A percentile compares a stretch with the other conserved stretches of the same genome.
Evolutionary conservation across 2,888 invertebrate genomes (phyloP).

Genomic region (Mechanitis mazaeus): DNA sequence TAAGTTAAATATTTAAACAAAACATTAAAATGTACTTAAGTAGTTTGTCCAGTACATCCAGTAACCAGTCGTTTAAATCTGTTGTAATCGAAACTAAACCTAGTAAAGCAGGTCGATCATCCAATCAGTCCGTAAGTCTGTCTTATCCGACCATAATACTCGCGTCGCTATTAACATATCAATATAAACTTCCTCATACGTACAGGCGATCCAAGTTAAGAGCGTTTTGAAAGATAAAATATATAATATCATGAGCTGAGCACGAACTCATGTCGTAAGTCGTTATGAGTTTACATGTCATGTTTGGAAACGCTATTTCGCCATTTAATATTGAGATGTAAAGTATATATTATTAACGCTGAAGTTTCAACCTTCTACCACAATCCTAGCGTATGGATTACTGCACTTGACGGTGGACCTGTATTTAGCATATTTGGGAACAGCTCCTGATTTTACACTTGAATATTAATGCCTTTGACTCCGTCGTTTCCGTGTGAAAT

Average conservation of each 20-base stretch:
- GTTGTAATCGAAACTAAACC: too few relatives aligned
- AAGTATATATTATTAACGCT: conserved; percentile 3
- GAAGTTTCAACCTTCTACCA: conserved; percentile 33
- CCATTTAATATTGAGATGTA: background rate
- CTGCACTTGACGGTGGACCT: conserved; percentile 60
- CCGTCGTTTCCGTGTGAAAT: conserved; percentile 7
- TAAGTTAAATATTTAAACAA: too few relatives aligned
- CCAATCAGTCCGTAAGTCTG: conserved; percentile 1
- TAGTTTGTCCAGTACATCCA: background rate
- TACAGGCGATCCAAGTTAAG: conserved; percentile 31
- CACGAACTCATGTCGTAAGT: background rate
- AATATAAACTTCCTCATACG: conserved; percentile 49
- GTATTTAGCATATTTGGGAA: conserved; percentile 61
- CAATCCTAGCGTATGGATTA: conserved; percentile 35
- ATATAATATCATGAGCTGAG: background rate
- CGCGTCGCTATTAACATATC: conserved; percentile 56
- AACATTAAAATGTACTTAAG: too few relatives aligned
- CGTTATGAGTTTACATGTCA: background rate
- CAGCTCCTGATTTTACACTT: conserved; percentile 47
- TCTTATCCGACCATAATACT: background rate
- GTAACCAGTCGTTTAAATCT: background rate
- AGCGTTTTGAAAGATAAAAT: conserved; percentile 8
- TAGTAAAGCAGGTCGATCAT: background rate
- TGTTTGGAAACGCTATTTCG: too few relatives aligned
- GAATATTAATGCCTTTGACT: conserved; percentile 24